Evolutionary conservation across 1,140 invertebrate species (phyloP).

Genomic region (silkworm (Bombyx mori)): DNA sequence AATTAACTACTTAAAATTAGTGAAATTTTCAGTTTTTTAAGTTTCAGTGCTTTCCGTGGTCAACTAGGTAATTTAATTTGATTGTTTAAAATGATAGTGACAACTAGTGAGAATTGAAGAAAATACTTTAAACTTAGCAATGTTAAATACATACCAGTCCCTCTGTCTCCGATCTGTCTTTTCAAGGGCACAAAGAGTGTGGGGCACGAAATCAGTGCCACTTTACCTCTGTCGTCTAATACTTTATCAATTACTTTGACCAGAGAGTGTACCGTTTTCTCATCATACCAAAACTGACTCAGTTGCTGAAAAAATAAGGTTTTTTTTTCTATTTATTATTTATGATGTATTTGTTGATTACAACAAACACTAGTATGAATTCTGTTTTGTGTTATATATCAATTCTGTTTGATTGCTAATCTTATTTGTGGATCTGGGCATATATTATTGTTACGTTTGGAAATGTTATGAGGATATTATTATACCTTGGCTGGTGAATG

Average conservation of each 20-base stretch:
- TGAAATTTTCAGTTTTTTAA: too few relatives aligned
- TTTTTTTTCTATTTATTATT: background rate
- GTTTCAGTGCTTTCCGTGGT: too few relatives aligned
- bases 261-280: conserved; percentile 79
- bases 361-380: too few relatives aligned
- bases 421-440: too few relatives aligned
- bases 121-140: background rate
- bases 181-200: conserved; percentile 84
- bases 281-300: conserved; percentile 97
- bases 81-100: background rate
- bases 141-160: conserved; percentile 47
- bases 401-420: too few relatives aligned
- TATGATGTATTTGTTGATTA: too few relatives aligned
- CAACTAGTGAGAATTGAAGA: too few relatives aligned
- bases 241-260: conserved; percentile 75
- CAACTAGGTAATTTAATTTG: background rate
- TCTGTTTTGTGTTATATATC: too few relatives aligned
- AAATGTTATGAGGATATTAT: too few relatives aligned
- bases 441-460: too few relatives aligned
- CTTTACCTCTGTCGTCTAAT: conserved; percentile 73
- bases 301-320: conserved; percentile 82
- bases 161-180: conserved; percentile 55
- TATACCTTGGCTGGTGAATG: too few relatives aligned
- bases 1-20: too few relatives aligned
- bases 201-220: conserved; percentile 92